Evolutionary conservation across 2,888 invertebrate species (phyloP).

Genomic region (Xanthorhoe spadicearia): DNA sequence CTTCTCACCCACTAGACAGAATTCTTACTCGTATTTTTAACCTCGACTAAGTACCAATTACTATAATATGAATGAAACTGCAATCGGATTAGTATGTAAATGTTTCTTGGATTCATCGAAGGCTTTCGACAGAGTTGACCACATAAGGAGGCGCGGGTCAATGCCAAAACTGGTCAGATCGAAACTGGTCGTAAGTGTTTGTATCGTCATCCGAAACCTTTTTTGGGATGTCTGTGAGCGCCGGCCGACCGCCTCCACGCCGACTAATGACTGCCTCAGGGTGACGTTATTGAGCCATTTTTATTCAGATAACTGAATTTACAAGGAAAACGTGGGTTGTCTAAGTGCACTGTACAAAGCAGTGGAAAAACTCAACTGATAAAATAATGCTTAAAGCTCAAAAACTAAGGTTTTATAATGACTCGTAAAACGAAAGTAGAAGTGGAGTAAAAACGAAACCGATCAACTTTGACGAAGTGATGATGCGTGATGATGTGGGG

Average conservation of each 20-base stretch:
- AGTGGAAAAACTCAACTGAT: too few relatives aligned
- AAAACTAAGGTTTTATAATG: too few relatives aligned
- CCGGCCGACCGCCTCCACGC: conserved; percentile 65
- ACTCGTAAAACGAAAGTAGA: too few relatives aligned
- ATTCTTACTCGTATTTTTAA: not conserved
- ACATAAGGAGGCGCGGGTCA: conserved; percentile 71
- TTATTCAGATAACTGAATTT: conserved; percentile 47
- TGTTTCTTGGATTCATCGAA: conserved; percentile 47
- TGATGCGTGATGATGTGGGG: too few relatives aligned
- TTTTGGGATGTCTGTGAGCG: conserved; percentile 67
- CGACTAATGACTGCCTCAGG: conserved; percentile 68
- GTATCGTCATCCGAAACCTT: conserved; percentile 69
- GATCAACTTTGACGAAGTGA: too few relatives aligned
- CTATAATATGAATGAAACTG: conserved; percentile 29
- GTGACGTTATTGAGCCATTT: conserved; percentile 61
- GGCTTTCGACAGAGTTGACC: conserved; percentile 69
- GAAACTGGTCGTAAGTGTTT: conserved; percentile 55
- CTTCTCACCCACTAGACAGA: not conserved
- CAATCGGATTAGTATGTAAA: conserved; percentile 30
- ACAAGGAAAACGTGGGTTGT: conserved; percentile 12
- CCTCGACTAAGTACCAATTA: conserved; percentile 26
- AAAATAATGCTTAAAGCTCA: too few relatives aligned
- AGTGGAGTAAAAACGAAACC: too few relatives aligned
- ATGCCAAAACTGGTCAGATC: conserved; percentile 57
- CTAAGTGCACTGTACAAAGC: not conserved